phyloP scores from a whole-genome alignment of 2,113 vertebrate species.

The Copsychus sechellarum region DNA sequence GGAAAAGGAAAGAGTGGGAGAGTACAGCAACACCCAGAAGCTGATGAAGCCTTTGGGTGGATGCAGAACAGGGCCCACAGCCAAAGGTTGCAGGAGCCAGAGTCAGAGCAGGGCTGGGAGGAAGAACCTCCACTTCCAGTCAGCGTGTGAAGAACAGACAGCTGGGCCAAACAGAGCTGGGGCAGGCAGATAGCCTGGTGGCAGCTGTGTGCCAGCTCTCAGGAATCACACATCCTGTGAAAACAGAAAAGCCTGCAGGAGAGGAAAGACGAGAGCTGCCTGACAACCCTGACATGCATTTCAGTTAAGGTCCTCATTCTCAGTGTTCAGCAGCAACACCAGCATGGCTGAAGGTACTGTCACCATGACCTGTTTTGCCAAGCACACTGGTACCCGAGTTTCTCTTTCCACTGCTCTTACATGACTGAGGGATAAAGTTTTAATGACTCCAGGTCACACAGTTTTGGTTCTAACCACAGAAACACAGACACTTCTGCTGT shows the following conservation, averaged over 20 bases:
- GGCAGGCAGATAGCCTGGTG: background rate
- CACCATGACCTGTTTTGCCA: fast-evolving
- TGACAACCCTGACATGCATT: background rate
- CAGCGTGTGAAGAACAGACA: background rate
- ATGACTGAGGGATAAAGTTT: background rate
- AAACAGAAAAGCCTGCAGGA: background rate
- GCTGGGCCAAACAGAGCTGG: background rate
- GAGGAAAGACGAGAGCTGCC: fast-evolving
- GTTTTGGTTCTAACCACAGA: background rate
- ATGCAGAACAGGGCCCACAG: background rate
- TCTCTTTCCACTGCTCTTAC: background rate
- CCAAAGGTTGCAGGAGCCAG: background rate
- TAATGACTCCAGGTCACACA: background rate
- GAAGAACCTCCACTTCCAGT: background rate
- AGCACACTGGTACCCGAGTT: background rate
- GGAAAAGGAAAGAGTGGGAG: background rate
- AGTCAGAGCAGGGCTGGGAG: background rate
- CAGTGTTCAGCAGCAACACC: background rate
- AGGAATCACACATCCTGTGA: fast-evolving
- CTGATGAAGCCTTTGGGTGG: background rate
- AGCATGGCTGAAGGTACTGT: background rate
- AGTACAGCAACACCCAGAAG: background rate
- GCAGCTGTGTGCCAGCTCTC: background rate
- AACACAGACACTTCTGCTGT: background rate
- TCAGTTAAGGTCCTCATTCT: background rate